A percentile compares a stretch with the other conserved stretches of the same genome.
These are phyloP conservation scores for Cossypha niveicapilla DNA, from an alignment of 2,797 vertebrate species.

Conservation along the genomic window DNA sequence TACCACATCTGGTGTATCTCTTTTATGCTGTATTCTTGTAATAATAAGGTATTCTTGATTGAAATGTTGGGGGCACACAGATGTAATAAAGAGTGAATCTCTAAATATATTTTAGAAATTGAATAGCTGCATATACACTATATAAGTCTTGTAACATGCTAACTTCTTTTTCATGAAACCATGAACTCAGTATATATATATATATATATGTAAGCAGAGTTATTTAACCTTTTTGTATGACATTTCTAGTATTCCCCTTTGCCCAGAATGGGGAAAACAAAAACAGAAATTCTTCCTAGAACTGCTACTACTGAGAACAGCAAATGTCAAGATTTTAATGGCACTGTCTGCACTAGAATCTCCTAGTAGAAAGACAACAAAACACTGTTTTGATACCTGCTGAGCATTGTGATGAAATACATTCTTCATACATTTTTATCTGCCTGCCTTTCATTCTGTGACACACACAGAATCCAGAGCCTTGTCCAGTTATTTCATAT, in stretches of 20 bases:
- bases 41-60: neutral
- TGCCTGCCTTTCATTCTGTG: neutral
- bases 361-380: neutral
- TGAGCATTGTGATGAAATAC: neutral
- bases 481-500: neutral
- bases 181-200: neutral
- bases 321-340: neutral
- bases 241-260: neutral
- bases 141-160: neutral
- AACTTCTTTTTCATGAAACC: neutral
- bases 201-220: neutral
- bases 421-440: neutral
- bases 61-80: neutral
- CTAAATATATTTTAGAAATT: neutral
- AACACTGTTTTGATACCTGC: neutral
- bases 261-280: neutral
- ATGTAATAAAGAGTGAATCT: neutral
- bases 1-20: neutral
- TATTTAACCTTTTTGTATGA: neutral
- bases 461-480: neutral
- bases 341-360: neutral
- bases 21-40: neutral
- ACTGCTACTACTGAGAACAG: neutral
- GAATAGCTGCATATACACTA: neutral
- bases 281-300: neutral